Percentiles rank a stretch among this genome's conserved stretches.
Conservation (phyloP, 2,797 vertebrate genomes). For the Phyllotis vaccarum region DNA sequence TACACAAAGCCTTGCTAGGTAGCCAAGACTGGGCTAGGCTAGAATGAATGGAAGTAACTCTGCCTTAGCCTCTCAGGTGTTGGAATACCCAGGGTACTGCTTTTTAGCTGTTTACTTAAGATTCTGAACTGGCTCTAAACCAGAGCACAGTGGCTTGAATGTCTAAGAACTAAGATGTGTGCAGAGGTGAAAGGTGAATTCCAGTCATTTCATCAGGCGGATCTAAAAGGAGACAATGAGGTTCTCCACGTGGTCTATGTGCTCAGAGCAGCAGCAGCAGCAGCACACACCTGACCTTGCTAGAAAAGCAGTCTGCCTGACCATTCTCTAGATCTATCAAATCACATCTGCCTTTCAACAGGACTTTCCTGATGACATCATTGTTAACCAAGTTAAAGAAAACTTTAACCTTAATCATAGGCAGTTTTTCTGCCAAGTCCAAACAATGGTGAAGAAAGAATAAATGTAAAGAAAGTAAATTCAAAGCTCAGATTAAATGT, state of each 20-base stretch:
- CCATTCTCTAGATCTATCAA: background rate
- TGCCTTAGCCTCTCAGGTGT: background rate
- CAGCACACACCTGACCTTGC: background rate
- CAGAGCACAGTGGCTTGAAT: background rate
- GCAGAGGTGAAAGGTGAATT: background rate
- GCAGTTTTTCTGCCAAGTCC: constrained; percentile 29
- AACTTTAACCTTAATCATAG: background rate
- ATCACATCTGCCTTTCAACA: constrained; percentile 41
- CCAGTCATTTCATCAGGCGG: background rate
- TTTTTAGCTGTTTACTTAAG: background rate
- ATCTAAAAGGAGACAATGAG: background rate
- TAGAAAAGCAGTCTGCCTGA: constrained; percentile 24
- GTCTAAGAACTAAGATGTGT: background rate
- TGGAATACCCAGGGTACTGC: background rate
- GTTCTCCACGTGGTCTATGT: background rate
- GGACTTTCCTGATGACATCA: constrained; percentile 1
- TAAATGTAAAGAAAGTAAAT: constrained; percentile 35
- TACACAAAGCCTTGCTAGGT: background rate
- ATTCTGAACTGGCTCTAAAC: background rate
- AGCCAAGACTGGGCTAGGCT: background rate
- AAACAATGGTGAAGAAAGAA: background rate
- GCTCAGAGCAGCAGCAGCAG: background rate
- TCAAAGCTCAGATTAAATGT: background rate
- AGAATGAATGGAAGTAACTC: background rate
- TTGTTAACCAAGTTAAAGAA: background rate